Conservation (phyloP, 2,888 invertebrate genomes). For the Griposia aprilina region DNA sequence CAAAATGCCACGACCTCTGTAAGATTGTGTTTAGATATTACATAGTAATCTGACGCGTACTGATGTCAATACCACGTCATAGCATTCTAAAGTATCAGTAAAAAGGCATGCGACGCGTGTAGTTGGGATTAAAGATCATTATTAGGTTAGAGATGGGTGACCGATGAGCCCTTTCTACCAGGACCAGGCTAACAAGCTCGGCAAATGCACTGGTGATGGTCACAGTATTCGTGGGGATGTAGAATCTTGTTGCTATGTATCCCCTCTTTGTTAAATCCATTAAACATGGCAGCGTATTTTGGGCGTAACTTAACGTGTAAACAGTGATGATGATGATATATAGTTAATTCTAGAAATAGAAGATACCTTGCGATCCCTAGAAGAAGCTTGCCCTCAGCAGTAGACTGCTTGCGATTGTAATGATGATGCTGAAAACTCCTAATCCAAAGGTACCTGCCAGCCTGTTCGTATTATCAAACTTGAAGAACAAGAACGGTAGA, state of each 20-base stretch:
- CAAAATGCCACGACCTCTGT: slow-evolving; percentile 38
- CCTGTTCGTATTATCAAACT: not conserved
- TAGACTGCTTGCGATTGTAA: not conserved
- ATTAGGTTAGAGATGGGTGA: slow-evolving; percentile 11
- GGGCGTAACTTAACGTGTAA: no score
- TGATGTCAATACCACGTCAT: slow-evolving; percentile 34
- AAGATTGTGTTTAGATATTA: slow-evolving; percentile 14
- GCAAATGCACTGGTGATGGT: not conserved
- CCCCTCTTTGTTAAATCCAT: not conserved
- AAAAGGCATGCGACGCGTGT: slow-evolving; percentile 1
- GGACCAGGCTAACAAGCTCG: not conserved
- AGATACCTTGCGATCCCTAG: not conserved
- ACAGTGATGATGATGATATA: not conserved
- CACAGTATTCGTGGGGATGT: not conserved
- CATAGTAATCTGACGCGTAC: slow-evolving; percentile 23
- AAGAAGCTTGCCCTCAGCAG: not conserved
- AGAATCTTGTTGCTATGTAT: not conserved
- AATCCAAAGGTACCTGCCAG: not conserved
- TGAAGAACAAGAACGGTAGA: not conserved
- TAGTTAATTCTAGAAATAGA: not conserved
- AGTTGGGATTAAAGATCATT: slow-evolving; percentile 27
- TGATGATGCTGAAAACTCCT: not conserved
- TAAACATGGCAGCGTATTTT: not conserved
- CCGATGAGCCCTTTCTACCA: not conserved
- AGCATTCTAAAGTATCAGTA: slow-evolving; percentile 2